Evolutionary conservation across 92 coral and sea anemone species (phyloP), one percentile per base, ranked within the genome.

Genomic region (Hydrozoanthus gracilis): DNA sequence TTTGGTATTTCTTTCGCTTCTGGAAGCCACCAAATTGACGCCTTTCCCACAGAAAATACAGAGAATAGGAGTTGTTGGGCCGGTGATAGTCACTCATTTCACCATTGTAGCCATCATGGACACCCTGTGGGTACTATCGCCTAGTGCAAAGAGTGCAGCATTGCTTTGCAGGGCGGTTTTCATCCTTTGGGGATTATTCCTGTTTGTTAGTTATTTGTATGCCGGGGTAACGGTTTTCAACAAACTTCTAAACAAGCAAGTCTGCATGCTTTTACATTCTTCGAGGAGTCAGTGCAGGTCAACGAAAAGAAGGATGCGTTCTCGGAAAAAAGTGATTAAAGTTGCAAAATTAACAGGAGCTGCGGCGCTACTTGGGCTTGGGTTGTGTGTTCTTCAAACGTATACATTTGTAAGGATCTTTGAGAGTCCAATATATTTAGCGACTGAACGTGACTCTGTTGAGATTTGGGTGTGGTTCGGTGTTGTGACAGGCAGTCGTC

Each of bases 381-480:
- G 73, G 10, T 80, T 80, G 48, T 80, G 85, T 48, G 35, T 52
- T 49, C 60, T 80, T 6, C 85, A 66, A 16, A 65, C 50, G 4
- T 80, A 80, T 47, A 17, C 85, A 11, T 74, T 80, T 46, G 62
- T 80, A 16, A 20, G 74, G 50, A 48, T 80, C 13, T 80, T 64
- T 74, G 51, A 49, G 47, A 64, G 73, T 66, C 73, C 74, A 9
- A 49, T 64, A 16, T 65, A 10, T 18, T 20, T 17, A 17, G 75
- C 74, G 16, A 80, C 85, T 13, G 51, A 80, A 17, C 49, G 56
- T 18, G 69, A 80, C 8, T 62, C 74, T 9, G 47, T 17, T 20
- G 85, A 80, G 73, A 65, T 80, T 17, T 80, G 85, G 85, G 56
- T 49, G 54, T 80, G 85, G 85, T 66, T 66, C 16, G 58, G 74